Evolutionary conservation across 2,797 vertebrate species (phyloP).

Genomic region (Rhabdomys pumilio): DNA sequence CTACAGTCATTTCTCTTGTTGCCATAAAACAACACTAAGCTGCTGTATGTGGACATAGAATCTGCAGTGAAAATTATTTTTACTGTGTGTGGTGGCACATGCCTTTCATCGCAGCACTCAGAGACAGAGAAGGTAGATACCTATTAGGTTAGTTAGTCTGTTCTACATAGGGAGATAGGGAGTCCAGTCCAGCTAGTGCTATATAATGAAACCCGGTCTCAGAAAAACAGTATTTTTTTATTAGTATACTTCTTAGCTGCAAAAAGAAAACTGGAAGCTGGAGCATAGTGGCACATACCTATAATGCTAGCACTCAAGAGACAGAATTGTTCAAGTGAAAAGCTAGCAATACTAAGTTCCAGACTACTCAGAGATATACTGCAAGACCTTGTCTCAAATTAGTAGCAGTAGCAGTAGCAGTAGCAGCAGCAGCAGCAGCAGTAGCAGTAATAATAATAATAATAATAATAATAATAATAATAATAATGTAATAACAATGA

Average conservation of each 20-base stretch:
- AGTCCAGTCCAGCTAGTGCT: not conserved
- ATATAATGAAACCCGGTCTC: not conserved
- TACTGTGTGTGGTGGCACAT: not conserved
- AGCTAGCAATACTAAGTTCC: not conserved
- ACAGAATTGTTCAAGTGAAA: not conserved
- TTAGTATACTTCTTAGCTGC: not conserved
- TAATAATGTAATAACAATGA: too few relatives aligned
- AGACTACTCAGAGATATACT: not conserved
- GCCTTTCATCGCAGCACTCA: not conserved
- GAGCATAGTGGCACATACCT: too few relatives aligned
- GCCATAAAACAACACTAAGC: conserved; percentile 27
- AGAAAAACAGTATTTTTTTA: conserved; percentile 24
- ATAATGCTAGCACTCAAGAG: not conserved
- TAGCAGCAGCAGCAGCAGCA: too few relatives aligned
- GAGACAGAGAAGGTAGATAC: not conserved
- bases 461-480: not conserved
- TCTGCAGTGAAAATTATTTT: not conserved
- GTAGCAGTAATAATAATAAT: too few relatives aligned
- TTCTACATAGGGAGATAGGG: not conserved
- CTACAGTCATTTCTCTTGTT: conserved; percentile 51
- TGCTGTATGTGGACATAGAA: not conserved
- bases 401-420: not conserved
- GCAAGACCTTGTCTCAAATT: not conserved
- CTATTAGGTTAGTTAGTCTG: not conserved
- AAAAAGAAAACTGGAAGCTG: not conserved